Base-by-base conservation (phyloP, 2,797 vertebrate genomes). In the Cossypha polioptera region DNA sequence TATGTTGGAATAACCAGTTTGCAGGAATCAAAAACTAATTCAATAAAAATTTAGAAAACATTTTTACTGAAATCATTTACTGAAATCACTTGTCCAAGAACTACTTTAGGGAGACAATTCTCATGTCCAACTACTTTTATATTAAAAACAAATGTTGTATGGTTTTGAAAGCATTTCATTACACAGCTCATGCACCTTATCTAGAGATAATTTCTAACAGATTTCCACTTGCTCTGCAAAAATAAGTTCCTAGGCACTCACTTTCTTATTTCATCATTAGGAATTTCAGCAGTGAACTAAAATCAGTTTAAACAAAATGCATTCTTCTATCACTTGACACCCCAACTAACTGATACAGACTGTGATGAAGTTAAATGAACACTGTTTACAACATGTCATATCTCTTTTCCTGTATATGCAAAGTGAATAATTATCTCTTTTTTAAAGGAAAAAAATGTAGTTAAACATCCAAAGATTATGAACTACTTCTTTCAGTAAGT, bases 101-200 rank as follows among this genome's bases (percentile, higher is more conserved):
- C 40, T 82, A 50, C 51, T 84, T 88, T 40, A 94, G 75, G 90
- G 81, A 96, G 93, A 97, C 51, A 97, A 97, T 94, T 86, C 73
- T 94, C 73, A 76, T 86, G 76, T 94, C 87, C 94, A 97, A 80
- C 88, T 94, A 83, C 74, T 97, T 96, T 79, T 95, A 96, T 91
- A 98, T 98, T 98, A 97, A 96, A 98, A 98, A 95, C 97, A 98
- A 98, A 97, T 97, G 97, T 96, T 97, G 90, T 79, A 40, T 92
- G 85, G 62, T 83, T 97, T 68, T 93, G 95, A 97, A 97, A 98
- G 76, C 84, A 96, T 97, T 97, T 97, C 93, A 94, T 95, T 96
- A 94, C 73, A 91, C 63, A 96, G 94, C 81, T 96, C 91, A 92
- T 95, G 86, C 92, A 93, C 92, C 92, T 97, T 97, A 97, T 96